Evolutionary conservation across 2,797 vertebrate genomes (phyloP).

Genomic region (Ataeniobius toweri): DNA sequence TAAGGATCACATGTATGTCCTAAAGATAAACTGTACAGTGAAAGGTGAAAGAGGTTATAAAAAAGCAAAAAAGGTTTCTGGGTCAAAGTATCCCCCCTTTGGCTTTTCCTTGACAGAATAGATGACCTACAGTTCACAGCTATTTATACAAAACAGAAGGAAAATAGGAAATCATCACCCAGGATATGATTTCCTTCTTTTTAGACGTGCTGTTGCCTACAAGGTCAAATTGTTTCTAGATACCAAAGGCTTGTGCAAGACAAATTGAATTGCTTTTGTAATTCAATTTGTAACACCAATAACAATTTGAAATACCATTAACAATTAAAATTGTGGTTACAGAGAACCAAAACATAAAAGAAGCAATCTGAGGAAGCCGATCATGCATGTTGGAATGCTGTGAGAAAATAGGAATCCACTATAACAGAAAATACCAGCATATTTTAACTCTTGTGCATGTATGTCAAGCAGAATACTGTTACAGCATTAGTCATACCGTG

Average conservation of each 20-base stretch:
- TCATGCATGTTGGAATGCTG: not conserved
- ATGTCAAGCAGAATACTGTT: not conserved
- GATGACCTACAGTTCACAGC: not conserved
- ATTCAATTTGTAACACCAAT: not conserved
- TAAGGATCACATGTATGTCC: slow-evolving; percentile 23
- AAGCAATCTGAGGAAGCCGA: not conserved
- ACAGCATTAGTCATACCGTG: not conserved
- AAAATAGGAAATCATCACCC: slow-evolving; percentile 5
- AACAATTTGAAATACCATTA: not conserved
- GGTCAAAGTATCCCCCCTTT: slow-evolving; percentile 19
- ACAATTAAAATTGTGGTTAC: not conserved
- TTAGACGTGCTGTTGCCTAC: not conserved
- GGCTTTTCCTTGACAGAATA: slow-evolving; percentile 19
- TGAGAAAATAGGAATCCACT: not conserved
- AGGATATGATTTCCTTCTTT: not conserved
- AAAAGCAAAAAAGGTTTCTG: slow-evolving; percentile 9
- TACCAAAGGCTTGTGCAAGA: not conserved
- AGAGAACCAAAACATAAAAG: not conserved
- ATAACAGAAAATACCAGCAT: not conserved
- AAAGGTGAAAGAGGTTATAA: slow-evolving; percentile 42
- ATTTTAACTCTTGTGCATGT: not conserved
- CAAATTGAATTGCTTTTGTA: not conserved
- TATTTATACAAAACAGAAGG: not conserved
- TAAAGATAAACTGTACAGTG: slow-evolving; percentile 20
- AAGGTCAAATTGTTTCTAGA: not conserved